These are phyloP conservation scores for Hemiscyllium ocellatum DNA, from an alignment of 2,113 vertebrate genomes.

Conservation along the genomic window DNA sequence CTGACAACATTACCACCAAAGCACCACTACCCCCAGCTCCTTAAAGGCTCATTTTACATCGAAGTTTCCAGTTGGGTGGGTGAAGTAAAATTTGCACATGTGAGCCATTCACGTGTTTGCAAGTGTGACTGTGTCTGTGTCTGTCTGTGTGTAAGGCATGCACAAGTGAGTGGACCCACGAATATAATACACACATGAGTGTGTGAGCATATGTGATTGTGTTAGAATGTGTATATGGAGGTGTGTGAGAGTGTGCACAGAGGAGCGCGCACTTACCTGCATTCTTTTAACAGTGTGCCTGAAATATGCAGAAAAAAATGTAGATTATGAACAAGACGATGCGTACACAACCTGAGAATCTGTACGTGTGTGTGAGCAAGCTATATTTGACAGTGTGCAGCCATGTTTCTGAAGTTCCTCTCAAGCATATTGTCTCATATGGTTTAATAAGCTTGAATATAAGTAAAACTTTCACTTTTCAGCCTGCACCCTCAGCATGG, in stretches of 20 bases:
- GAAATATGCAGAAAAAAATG: neutral
- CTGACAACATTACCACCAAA: no score
- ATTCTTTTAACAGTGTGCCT: neutral
- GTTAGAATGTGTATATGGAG: neutral
- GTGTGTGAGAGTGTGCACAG: neutral
- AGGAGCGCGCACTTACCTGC: no score
- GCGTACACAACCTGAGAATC: no score
- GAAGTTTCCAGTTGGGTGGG: no score
- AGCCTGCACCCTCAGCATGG: conserved; percentile 22
- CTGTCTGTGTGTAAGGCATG: no score
- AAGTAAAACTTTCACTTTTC: conserved; percentile 24
- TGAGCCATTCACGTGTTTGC: neutral
- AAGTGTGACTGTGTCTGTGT: no score
- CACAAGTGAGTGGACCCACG: neutral
- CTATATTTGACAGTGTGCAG: neutral
- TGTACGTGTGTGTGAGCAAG: neutral
- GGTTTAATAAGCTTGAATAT: neutral
- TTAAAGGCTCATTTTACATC: neutral
- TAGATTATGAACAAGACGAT: neutral
- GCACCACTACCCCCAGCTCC: no score
- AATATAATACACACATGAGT: neutral
- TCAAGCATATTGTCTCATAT: neutral
- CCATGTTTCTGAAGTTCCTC: neutral
- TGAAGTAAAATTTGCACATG: no score
- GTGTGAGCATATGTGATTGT: neutral